These are phyloP conservation scores for Pristionchus japonicus DNA, from an alignment of 2,888 invertebrate species.

Conservation along the genomic window DNA sequence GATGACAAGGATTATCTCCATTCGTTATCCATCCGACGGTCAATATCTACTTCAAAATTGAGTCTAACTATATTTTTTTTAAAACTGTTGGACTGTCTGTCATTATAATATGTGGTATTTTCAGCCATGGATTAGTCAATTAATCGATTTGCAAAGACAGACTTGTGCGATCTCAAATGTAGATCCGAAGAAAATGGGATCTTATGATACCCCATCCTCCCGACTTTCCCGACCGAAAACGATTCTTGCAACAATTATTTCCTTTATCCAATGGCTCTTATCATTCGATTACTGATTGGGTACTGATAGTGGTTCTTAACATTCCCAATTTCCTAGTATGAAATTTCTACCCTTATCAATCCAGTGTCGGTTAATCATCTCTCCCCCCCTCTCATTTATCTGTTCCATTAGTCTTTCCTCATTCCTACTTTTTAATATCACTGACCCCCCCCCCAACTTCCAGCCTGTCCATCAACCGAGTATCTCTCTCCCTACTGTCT, in stretches of 20 bases:
- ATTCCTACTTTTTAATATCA: conserved; percentile 4
- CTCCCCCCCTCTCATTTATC: conserved; percentile 1
- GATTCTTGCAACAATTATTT: no score
- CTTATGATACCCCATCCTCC: no score
- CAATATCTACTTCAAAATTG: background rate
- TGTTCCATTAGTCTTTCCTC: background rate
- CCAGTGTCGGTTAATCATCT: background rate
- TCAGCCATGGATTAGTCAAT: no score
- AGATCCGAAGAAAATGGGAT: no score
- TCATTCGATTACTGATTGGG: background rate
- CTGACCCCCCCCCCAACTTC: background rate
- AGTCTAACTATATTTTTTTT: background rate
- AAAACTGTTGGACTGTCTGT: no score
- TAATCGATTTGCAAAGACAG: no score
- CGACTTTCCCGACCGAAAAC: no score
- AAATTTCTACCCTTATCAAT: no score
- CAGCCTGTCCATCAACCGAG: background rate
- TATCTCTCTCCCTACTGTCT: background rate
- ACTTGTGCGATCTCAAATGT: no score
- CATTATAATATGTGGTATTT: no score
- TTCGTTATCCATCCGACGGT: background rate
- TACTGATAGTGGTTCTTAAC: background rate
- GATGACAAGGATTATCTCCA: background rate
- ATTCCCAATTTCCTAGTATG: no score
- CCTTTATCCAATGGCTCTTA: background rate